Evolutionary conservation across 92 coral and sea anemone species (phyloP).

Genomic region (Parazoanthus swiftii): DNA sequence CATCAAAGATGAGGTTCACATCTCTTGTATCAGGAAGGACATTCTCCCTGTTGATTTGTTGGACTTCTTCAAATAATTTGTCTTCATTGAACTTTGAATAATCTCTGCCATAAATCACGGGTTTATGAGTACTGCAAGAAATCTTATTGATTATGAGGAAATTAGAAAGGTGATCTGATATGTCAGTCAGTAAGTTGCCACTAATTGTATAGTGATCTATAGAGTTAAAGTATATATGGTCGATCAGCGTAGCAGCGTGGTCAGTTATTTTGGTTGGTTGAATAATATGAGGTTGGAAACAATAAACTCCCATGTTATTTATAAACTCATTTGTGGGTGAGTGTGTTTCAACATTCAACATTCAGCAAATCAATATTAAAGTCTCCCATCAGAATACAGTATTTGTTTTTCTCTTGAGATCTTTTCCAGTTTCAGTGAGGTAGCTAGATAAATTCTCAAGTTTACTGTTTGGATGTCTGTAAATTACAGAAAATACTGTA

Average conservation of each 20-base stretch:
- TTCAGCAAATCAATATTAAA: constrained; percentile 37
- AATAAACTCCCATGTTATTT: constrained; percentile 33
- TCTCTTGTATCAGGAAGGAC: constrained; percentile 41
- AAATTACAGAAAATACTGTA: too few relatives aligned
- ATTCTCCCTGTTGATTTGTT: constrained; percentile 47
- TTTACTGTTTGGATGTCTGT: too few relatives aligned
- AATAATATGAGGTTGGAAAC: constrained; percentile 44
- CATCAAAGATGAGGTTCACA: constrained; percentile 44
- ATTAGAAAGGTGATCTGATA: constrained; percentile 52
- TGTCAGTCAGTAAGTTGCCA: constrained; percentile 47
- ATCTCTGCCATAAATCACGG: constrained; percentile 37
- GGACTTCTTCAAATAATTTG: constrained; percentile 38
- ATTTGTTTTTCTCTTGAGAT: constrained; percentile 42
- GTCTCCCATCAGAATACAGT: too few relatives aligned
- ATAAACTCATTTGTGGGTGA: constrained; percentile 43
- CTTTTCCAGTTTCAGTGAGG: constrained; percentile 34
- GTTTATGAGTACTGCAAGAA: constrained; percentile 31
- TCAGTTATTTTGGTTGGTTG: constrained; percentile 27
- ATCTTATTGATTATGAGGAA: constrained; percentile 48
- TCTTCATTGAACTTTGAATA: background rate
- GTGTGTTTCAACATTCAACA: constrained; percentile 36
- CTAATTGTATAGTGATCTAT: constrained; percentile 34
- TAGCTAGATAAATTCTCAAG: background rate
- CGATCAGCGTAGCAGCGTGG: constrained; percentile 39
- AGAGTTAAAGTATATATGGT: constrained; percentile 43